A percentile compares a stretch with the other conserved stretches of the same genome.
phyloP scores from a whole-genome alignment of 2,888 invertebrate genomes.

The Perithous albicinctus region DNA sequence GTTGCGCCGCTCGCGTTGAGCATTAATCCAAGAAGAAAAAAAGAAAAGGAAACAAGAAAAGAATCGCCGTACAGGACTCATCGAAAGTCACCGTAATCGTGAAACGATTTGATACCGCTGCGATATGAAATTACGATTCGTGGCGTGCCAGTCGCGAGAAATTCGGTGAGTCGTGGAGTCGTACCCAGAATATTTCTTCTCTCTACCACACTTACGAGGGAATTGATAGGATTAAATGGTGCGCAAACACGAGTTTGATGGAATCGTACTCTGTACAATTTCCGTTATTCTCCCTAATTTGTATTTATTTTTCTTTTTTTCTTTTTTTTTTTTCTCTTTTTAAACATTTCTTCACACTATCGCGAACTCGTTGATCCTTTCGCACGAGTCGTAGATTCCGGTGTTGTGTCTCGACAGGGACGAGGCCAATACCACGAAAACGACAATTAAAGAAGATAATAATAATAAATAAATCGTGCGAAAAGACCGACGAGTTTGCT shows the following conservation, averaged over 20 bases:
- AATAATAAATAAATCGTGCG: constrained; percentile 2
- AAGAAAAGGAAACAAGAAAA: not conserved
- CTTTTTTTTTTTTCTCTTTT: too few relatives aligned
- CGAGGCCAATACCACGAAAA: constrained; percentile 36
- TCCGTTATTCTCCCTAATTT: constrained; percentile 13
- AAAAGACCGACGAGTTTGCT: constrained; percentile 3
- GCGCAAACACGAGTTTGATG: constrained; percentile 22
- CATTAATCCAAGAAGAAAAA: constrained; percentile 2
- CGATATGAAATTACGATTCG: constrained; percentile 10
- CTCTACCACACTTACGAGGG: constrained; percentile 58
- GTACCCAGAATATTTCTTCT: constrained; percentile 57
- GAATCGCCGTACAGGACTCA: constrained; percentile 29
- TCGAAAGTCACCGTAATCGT: constrained; percentile 48
- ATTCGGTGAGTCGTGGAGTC: constrained; percentile 43
- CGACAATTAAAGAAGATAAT: not conserved
- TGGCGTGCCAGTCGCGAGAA: constrained; percentile 6
- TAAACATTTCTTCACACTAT: not conserved
- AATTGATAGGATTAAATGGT: constrained; percentile 36
- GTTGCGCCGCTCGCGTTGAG: constrained; percentile 24
- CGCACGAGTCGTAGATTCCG: not conserved
- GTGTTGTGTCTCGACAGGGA: constrained; percentile 54
- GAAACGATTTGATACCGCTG: constrained; percentile 38
- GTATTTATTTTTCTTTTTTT: constrained; percentile 8
- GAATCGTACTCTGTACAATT: constrained; percentile 19
- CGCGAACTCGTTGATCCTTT: constrained; percentile 32